Conservation (phyloP, 2,113 vertebrate species). For the Tragelaphus imberbis region DNA sequence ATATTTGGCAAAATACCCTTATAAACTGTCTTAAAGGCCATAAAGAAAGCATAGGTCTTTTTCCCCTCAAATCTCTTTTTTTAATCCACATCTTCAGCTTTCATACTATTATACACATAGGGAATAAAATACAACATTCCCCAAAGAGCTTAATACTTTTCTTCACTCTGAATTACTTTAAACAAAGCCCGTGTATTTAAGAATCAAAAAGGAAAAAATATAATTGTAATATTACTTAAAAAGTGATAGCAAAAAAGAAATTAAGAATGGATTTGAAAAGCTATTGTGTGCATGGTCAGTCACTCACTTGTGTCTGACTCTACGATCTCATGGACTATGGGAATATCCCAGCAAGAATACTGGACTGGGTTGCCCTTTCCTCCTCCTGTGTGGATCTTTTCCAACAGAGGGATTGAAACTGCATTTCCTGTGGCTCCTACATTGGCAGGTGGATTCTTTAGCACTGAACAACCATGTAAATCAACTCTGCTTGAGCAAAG, state of each 20-base stretch:
- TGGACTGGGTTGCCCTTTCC: background rate
- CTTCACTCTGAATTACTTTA: slow-evolving; percentile 32
- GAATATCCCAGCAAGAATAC: background rate
- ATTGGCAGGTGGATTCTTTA: background rate
- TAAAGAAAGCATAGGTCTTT: background rate
- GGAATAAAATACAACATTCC: background rate
- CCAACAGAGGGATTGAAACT: background rate
- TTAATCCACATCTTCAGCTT: background rate
- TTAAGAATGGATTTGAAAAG: background rate
- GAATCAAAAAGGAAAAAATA: background rate
- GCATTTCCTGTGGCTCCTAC: background rate
- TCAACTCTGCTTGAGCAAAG: background rate
- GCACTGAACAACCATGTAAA: background rate
- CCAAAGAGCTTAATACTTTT: background rate
- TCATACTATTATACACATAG: background rate
- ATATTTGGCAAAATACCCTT: background rate
- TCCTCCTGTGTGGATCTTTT: background rate
- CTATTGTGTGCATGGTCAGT: background rate
- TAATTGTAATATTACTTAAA: background rate
- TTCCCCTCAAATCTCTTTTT: background rate
- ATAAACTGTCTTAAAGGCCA: background rate
- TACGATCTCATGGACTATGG: background rate
- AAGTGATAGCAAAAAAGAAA: background rate
- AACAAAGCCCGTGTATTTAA: background rate
- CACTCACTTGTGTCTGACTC: background rate